phyloP scores from a whole-genome alignment of 2,113 vertebrate genomes.

The Saccopteryx leptura region DNA sequence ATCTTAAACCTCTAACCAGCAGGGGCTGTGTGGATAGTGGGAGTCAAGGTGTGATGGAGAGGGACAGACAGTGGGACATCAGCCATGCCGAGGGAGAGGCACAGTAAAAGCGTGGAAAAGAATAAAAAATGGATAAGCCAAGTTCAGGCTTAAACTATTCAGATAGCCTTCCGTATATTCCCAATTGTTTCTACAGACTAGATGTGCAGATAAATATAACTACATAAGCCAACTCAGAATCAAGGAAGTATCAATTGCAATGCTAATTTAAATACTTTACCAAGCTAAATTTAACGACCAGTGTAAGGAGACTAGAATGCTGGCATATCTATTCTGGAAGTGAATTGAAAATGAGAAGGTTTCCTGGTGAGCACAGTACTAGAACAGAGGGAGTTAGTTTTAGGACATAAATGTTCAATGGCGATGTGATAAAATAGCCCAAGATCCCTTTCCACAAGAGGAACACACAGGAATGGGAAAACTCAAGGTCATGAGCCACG shows the following conservation, averaged over 20 bases:
- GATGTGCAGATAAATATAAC: neutral
- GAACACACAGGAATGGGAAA: neutral
- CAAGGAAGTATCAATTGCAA: neutral
- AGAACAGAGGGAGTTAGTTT: neutral
- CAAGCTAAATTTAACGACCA: neutral
- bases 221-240: neutral
- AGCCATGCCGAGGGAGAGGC: fast-evolving
- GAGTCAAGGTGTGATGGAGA: fast-evolving
- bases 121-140: neutral
- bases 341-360: neutral
- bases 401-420: neutral
- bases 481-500: neutral
- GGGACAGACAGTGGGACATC: neutral
- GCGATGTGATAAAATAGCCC: neutral
- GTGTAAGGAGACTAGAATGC: neutral
- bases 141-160: neutral
- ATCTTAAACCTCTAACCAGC: neutral
- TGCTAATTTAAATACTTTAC: neutral
- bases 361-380: neutral
- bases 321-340: neutral
- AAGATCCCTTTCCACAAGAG: neutral
- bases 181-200: slow-evolving; percentile 11
- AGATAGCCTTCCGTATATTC: neutral
- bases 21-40: neutral
- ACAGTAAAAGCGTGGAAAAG: neutral